Percentiles rank a stretch among this genome's conserved stretches.
Evolutionary conservation across 2,113 vertebrate genomes (phyloP).

Genomic region (Trachemys scripta): DNA sequence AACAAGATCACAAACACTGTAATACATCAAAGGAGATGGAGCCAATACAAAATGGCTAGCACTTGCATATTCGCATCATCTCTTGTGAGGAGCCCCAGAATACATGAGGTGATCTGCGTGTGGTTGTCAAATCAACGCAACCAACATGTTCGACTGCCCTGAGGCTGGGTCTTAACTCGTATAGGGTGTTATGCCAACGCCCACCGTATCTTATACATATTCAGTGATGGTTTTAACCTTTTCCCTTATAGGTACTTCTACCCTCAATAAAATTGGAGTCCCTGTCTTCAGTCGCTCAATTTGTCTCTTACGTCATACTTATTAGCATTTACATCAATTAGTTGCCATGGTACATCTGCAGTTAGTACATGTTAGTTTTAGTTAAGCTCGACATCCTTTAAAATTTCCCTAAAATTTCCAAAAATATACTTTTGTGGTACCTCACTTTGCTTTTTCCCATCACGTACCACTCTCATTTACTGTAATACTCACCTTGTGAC

Average conservation of each 20-base stretch:
- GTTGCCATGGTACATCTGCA: background rate
- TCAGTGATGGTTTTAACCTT: background rate
- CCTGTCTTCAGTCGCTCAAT: background rate
- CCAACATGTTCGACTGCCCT: background rate
- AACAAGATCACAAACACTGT: background rate
- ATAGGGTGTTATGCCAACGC: background rate
- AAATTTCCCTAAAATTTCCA: background rate
- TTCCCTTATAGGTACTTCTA: background rate
- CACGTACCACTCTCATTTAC: background rate
- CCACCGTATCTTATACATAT: background rate
- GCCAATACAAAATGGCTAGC: background rate
- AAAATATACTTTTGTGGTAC: background rate
- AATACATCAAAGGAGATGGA: background rate
- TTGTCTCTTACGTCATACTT: background rate
- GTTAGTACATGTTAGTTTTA: background rate
- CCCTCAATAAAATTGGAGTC: background rate
- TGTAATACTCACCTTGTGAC: background rate
- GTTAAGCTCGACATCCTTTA: background rate
- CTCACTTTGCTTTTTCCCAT: background rate
- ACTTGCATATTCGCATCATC: background rate
- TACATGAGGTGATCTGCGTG: background rate
- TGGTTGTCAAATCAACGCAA: background rate
- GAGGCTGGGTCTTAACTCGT: background rate
- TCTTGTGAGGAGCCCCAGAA: background rate
- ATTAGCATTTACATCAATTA: too few relatives aligned